Evolutionary conservation across 2,888 invertebrate genomes (phyloP).

Genomic region (Volucella bombylans): DNA sequence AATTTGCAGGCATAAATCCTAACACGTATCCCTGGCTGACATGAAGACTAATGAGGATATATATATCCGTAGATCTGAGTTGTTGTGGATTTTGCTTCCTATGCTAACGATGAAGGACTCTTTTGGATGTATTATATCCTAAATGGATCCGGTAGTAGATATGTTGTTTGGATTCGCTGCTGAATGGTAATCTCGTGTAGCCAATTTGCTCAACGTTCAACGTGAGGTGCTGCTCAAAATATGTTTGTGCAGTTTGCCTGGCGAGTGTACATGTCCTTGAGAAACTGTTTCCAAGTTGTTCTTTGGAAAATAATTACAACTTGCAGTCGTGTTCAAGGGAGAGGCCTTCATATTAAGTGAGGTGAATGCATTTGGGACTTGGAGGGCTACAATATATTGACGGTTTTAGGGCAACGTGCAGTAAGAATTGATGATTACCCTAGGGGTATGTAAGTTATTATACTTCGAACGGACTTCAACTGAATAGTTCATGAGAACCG

Average conservation of each 20-base stretch:
- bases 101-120: constrained; percentile 15
- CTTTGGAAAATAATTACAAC: too few relatives aligned
- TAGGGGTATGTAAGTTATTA: too few relatives aligned
- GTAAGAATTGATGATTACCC: too few relatives aligned
- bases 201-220: constrained; percentile 67
- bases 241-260: constrained; percentile 36
- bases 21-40: constrained; percentile 67
- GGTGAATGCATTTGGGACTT: too few relatives aligned
- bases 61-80: constrained; percentile 58
- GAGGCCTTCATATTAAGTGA: too few relatives aligned
- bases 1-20: constrained; percentile 66
- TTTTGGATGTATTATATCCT: constrained; percentile 21
- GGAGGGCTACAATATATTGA: too few relatives aligned
- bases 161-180: constrained; percentile 27
- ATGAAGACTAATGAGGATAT: constrained; percentile 71
- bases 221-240: constrained; percentile 60
- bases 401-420: too few relatives aligned
- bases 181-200: constrained; percentile 49
- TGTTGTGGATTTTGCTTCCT: constrained; percentile 26
- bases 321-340: too few relatives aligned
- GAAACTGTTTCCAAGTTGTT: too few relatives aligned
- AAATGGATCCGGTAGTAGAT: constrained; percentile 7
- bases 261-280: constrained; percentile 10
- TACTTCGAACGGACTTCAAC: too few relatives aligned
- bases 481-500: too few relatives aligned